Conservation (phyloP, 2,888 invertebrate genomes). For the Ptilodon capucinus region DNA sequence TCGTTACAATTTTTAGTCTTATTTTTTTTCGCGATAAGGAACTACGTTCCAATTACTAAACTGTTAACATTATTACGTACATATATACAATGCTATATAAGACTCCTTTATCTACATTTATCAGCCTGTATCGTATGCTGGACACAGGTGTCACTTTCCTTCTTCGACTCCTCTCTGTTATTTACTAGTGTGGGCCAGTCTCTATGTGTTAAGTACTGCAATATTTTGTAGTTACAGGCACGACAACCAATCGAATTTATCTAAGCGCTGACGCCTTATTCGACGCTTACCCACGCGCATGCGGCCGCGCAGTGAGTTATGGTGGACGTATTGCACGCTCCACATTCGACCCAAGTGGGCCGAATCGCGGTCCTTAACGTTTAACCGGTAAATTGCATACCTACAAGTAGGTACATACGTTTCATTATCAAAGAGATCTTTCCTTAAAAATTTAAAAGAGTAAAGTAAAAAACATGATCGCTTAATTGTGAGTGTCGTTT, state of each 20-base stretch:
- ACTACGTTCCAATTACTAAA: too few relatives aligned
- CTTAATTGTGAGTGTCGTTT: neutral
- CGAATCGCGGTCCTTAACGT: slow-evolving; percentile 35
- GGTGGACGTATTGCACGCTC: slow-evolving; percentile 27
- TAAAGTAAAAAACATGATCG: neutral
- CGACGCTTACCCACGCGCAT: slow-evolving; percentile 21
- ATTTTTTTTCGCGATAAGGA: too few relatives aligned
- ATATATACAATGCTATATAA: too few relatives aligned
- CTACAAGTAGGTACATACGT: slow-evolving; percentile 6
- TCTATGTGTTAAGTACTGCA: too few relatives aligned
- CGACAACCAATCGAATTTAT: neutral
- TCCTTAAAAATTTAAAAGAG: neutral
- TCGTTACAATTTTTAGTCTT: too few relatives aligned
- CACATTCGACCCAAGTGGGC: slow-evolving; percentile 42
- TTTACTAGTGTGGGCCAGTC: too few relatives aligned
- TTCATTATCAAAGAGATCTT: neutral
- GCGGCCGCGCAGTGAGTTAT: slow-evolving; percentile 33
- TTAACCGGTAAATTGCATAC: slow-evolving; percentile 35
- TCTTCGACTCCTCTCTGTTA: too few relatives aligned
- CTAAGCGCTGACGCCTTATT: neutral
- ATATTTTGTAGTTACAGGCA: neutral
- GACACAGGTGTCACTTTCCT: too few relatives aligned
- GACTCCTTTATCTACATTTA: too few relatives aligned
- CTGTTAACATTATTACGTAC: too few relatives aligned
- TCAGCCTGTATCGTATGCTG: too few relatives aligned